Conservation (phyloP, 2,113 vertebrate genomes). For the Lepus timidus region DNA sequence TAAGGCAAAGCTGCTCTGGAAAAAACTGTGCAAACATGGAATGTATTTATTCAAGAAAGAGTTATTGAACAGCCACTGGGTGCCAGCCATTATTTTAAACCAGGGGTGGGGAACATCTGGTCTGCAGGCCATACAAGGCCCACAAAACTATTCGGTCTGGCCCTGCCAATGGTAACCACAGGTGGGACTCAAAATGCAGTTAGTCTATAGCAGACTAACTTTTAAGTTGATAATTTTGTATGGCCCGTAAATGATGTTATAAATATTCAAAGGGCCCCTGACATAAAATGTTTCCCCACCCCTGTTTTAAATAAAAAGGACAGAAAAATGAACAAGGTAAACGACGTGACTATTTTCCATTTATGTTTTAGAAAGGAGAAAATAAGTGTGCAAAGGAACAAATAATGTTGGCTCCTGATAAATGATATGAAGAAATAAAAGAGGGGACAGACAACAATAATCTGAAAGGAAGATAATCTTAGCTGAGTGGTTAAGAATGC, state of each 20-base stretch:
- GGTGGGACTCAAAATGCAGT: too few species aligned
- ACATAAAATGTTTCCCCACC: too few species aligned
- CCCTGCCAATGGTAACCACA: too few species aligned
- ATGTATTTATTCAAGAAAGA: slow-evolving; percentile 23
- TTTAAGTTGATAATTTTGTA: too few species aligned
- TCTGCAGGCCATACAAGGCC: too few species aligned
- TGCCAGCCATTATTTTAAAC: slow-evolving; percentile 19
- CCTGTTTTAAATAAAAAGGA: background rate
- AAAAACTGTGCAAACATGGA: background rate
- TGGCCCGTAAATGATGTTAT: too few species aligned
- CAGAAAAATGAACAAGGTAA: background rate
- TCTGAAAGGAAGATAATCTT: background rate
- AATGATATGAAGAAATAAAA: background rate
- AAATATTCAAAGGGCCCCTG: too few species aligned
- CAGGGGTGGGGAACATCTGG: too few species aligned
- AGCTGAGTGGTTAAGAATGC: background rate
- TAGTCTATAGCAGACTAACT: too few species aligned
- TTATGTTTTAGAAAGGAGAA: background rate
- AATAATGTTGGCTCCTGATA: background rate
- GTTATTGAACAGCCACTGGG: background rate
- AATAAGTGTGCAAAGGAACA: background rate
- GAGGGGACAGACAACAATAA: background rate
- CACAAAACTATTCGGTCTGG: too few species aligned
- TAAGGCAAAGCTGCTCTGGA: background rate
- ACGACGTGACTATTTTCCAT: background rate